A percentile compares a stretch with the other conserved stretches of the same genome.
phyloP scores from a whole-genome alignment of 1,140 invertebrate genomes.

The Aleiodes sp. region DNA sequence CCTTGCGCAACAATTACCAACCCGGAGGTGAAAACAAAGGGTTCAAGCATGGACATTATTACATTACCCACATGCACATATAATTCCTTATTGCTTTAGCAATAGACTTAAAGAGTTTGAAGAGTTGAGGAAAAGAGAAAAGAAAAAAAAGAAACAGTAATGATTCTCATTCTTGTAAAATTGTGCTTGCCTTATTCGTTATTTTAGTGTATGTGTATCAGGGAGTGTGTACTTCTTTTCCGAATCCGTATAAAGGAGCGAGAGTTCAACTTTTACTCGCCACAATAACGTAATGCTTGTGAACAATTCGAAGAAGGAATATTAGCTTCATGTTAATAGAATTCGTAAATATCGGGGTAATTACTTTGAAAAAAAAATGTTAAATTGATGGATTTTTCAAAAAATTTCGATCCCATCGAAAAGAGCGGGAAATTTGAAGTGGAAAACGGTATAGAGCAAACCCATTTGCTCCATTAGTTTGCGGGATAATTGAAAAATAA shows the following conservation, averaged over 20 bases:
- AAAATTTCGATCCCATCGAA: no score
- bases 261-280: slow-evolving; percentile 13
- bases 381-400: no score
- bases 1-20: slow-evolving; percentile 2
- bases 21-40: slow-evolving; percentile 21
- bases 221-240: not conserved
- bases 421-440: no score
- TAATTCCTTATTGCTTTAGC: not conserved
- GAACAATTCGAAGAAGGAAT: no score
- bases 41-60: slow-evolving; percentile 13
- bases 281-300: slow-evolving; percentile 2
- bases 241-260: slow-evolving; percentile 9
- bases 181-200: not conserved
- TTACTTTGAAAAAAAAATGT: no score
- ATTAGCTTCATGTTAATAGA: no score
- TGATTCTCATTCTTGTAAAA: not conserved
- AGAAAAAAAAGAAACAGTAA: not conserved
- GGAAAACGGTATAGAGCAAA: no score
- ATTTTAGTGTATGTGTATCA: no score
- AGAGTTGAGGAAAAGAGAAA: not conserved
- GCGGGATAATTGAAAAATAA: no score
- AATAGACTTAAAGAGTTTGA: no score
- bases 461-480: no score
- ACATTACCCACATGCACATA: not conserved
- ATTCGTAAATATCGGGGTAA: no score